Base-by-base conservation (phyloP, 2,113 vertebrate genomes). In the Indri indri region DNA sequence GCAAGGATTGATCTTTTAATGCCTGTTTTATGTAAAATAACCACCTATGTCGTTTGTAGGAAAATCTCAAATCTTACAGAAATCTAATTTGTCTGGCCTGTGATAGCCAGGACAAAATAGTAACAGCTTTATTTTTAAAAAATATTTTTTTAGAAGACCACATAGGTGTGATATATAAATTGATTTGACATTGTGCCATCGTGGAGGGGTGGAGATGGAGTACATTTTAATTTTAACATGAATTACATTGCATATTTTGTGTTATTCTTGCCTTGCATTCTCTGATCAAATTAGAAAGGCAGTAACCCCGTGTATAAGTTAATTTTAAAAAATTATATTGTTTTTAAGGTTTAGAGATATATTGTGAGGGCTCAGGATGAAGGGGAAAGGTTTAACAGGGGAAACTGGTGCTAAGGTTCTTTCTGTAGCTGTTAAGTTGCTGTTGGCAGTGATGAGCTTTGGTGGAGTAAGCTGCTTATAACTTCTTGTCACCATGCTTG, bases 321-420 rank as follows among this genome's bases (percentile, higher is more conserved):
- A 86, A 47, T 47, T 93, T 95, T 88, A 77, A 6, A 87, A 93
- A 92, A 20, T 30, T 11, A 22, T 3, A 17, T 37, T 93, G 12
- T 96, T 94, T 59, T 68, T 89, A 23, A 63, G 25, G 47, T 96
- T 86, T 65, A 54, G 42, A 85, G 50, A 52, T 74, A 74, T 90
- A 70, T 68, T 74, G 34, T 81, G 80, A 30, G 50, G 88, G 2
- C 5, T 68, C 76, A 32, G 45, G 47, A 9, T 87, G 40, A 57
- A 85, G 61, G 47, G 90, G 30, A 71, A 47, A 66, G 1, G 20
- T 54, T 79, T 81, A 71, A 73, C 57, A 32, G 30, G 47, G n/a
- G 25, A 90, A 77, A 54, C 17, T 50, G 10, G 32, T 68, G 4
- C 45, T 63, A 3, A 37, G 59, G 8, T 37, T n/a, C 17, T 34